These are phyloP conservation scores for Deroplatys truncata DNA, from an alignment of 2,888 invertebrate species.

Conservation along the genomic window DNA sequence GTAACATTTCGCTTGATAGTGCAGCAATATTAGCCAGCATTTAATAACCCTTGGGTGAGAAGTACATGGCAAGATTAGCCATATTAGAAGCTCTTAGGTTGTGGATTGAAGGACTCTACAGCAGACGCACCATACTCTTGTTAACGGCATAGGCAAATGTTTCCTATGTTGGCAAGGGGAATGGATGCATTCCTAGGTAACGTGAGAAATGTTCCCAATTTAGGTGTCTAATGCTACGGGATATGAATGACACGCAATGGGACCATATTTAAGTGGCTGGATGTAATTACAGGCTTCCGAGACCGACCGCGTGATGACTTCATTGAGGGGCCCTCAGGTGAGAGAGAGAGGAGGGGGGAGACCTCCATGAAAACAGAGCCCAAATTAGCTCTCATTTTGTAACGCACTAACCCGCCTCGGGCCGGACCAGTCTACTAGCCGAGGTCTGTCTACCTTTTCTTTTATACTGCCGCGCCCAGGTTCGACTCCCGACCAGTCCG, in stretches of 20 bases:
- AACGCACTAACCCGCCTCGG: slow-evolving; percentile 6
- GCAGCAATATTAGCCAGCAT: too few species aligned
- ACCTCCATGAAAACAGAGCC: slow-evolving; percentile 29
- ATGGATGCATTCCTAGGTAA: not conserved
- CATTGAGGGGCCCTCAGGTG: slow-evolving; percentile 37
- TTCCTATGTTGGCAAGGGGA: not conserved
- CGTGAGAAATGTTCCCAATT: not conserved
- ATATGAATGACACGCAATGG: slow-evolving; percentile 23
- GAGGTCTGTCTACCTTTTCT: not conserved
- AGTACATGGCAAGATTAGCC: too few species aligned
- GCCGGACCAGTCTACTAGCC: not conserved
- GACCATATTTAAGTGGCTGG: slow-evolving; percentile 21
- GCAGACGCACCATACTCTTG: not conserved
- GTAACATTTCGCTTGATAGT: too few species aligned
- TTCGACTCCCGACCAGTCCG: not conserved
- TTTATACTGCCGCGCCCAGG: not conserved
- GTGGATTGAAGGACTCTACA: too few species aligned
- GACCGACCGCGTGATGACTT: slow-evolving; percentile 43
- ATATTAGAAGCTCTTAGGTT: too few species aligned
- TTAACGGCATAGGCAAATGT: not conserved
- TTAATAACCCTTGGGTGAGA: too few species aligned
- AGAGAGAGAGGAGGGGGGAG: not conserved
- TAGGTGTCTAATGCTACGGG: not conserved
- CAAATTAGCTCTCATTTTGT: slow-evolving; percentile 28
- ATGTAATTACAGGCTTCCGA: slow-evolving; percentile 25